Conservation (phyloP, 2,888 invertebrate genomes). For the Lydus trimaculatus region DNA sequence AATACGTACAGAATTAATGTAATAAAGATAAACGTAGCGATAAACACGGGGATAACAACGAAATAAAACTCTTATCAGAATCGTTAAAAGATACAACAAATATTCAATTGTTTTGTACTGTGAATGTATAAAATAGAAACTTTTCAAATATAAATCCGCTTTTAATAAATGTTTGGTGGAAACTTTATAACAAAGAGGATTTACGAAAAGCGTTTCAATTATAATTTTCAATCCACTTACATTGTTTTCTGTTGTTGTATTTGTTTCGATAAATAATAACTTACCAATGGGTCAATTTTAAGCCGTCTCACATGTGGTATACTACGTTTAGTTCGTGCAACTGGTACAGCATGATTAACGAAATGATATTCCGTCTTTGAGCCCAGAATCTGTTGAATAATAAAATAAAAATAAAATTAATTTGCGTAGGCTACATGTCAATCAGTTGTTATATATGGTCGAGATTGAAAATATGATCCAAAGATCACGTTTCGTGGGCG, state of each 20-base stretch:
- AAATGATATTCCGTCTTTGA: conserved; percentile 94
- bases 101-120: not conserved
- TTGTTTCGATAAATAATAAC: conserved; percentile 54
- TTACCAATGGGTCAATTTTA: conserved; percentile 92
- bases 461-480: not conserved
- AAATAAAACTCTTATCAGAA: not conserved
- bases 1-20: too few relatives aligned
- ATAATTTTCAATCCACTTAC: not conserved
- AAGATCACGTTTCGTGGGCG: not conserved
- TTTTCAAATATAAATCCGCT: not conserved
- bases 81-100: not conserved
- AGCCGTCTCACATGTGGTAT: conserved; percentile 86
- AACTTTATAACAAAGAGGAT: too few relatives aligned
- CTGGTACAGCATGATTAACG: conserved; percentile 88
- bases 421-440: not conserved
- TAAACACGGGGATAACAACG: too few relatives aligned
- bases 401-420: conserved; percentile 16
- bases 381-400: conserved; percentile 79
- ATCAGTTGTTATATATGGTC: not conserved
- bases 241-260: not conserved
- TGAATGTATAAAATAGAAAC: too few relatives aligned
- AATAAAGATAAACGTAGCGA: too few relatives aligned
- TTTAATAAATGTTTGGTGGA: not conserved
- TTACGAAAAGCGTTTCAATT: too few relatives aligned
- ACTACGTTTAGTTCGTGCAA: conserved; percentile 87